These are phyloP conservation scores for Neofelis nebulosa DNA, from an alignment of 2,113 vertebrate genomes.

Conservation along the genomic window DNA sequence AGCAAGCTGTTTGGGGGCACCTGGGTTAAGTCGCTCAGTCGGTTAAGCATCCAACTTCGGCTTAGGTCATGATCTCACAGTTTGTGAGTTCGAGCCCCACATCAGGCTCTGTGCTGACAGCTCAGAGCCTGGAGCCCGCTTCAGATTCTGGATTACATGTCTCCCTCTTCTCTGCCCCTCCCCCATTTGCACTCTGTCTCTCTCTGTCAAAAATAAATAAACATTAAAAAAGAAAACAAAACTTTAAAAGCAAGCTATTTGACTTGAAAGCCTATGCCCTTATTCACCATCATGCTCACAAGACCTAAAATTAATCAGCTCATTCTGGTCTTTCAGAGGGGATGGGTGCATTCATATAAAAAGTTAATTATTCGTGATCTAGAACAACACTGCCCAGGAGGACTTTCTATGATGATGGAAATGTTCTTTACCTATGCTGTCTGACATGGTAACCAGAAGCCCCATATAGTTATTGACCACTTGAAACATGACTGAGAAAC, in stretches of 20 bases:
- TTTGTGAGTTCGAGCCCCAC: no score
- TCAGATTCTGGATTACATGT: no score
- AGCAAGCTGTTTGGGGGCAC: background rate
- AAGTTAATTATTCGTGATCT: background rate
- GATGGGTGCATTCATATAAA: background rate
- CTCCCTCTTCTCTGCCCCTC: no score
- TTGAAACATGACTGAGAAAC: background rate
- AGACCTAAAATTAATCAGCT: background rate
- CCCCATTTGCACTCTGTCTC: no score
- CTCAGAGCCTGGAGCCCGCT: no score
- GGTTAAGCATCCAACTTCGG: no score
- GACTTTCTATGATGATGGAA: background rate
- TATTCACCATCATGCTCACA: background rate
- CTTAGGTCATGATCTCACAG: no score
- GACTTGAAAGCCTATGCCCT: background rate
- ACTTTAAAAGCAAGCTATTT: background rate
- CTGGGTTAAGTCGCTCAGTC: no score
- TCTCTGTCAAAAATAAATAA: no score
- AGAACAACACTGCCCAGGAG: background rate
- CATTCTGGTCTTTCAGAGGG: background rate
- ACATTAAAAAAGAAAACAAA: no score
- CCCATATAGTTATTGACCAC: background rate
- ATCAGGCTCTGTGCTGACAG: no score
- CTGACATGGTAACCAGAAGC: background rate
- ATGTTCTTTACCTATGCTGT: background rate